phyloP scores from a whole-genome alignment of 2,888 invertebrate species.

The Aphodius granarius region DNA sequence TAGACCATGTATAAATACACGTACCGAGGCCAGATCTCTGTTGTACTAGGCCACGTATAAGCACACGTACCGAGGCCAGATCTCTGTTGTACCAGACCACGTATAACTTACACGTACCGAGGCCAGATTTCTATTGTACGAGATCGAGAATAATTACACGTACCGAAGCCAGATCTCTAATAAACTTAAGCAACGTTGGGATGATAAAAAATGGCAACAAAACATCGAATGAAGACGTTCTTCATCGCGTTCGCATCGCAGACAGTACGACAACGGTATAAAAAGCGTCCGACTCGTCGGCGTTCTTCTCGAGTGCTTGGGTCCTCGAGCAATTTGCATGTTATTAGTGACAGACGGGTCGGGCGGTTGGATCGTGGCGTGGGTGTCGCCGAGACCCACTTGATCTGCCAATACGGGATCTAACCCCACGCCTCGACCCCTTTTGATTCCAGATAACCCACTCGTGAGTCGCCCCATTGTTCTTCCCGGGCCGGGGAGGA shows the following conservation, averaged over 20 bases:
- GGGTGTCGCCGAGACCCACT: conserved; percentile 19
- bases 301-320: background rate
- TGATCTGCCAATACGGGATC: conserved; percentile 25
- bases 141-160: background rate
- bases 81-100: too few relatives aligned
- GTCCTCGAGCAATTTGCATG: conserved; percentile 22
- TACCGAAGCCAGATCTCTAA: background rate
- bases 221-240: background rate
- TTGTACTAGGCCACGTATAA: too few relatives aligned
- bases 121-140: too few relatives aligned
- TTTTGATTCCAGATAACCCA: conserved; percentile 21
- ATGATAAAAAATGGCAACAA: background rate
- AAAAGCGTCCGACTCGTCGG: background rate
- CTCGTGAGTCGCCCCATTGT: conserved; percentile 1
- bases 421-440: conserved; percentile 18
- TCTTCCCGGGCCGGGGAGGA: background rate
- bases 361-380: conserved; percentile 18
- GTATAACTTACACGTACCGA: too few relatives aligned
- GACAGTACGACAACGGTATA: background rate
- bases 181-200: background rate
- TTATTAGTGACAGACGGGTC: conserved; percentile 22
- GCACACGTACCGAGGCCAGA: too few relatives aligned
- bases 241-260: background rate
- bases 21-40: too few relatives aligned
- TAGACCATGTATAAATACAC: too few relatives aligned